Conservation (phyloP, 2,888 invertebrate genomes). For the Agonopterix arenella region DNA sequence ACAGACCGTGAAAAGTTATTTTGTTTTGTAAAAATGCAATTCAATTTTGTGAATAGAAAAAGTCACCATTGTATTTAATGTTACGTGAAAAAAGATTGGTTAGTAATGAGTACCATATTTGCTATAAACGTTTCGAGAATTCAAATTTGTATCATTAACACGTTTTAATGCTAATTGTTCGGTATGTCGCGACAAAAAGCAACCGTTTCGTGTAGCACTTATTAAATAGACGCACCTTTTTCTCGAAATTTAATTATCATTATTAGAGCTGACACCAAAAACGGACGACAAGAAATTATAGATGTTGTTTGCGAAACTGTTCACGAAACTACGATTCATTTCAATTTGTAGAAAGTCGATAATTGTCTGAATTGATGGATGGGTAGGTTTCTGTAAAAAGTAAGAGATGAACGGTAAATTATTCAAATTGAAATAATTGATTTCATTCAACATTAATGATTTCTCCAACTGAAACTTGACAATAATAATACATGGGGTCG, state of each 20-base stretch:
- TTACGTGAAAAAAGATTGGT: not conserved
- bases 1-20: constrained; percentile 41
- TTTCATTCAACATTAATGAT: constrained; percentile 54
- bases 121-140: constrained; percentile 43
- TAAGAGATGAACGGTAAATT: constrained; percentile 22
- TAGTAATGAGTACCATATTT: constrained; percentile 25
- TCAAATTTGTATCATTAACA: constrained; percentile 67
- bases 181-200: constrained; percentile 48
- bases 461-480: constrained; percentile 40
- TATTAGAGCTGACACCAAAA: constrained; percentile 63
- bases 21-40: constrained; percentile 28
- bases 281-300: constrained; percentile 39
- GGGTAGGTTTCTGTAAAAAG: constrained; percentile 29
- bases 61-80: too few relatives aligned
- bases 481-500: constrained; percentile 50
- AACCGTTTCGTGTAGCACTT: constrained; percentile 62
- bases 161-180: constrained; percentile 62
- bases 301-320: constrained; percentile 55
- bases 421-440: constrained; percentile 37
- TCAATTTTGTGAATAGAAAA: too few relatives aligned
- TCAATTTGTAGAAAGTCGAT: constrained; percentile 61
- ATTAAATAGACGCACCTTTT: constrained; percentile 57
- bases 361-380: constrained; percentile 37
- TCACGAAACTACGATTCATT: constrained; percentile 42
- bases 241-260: constrained; percentile 71